Conservation (phyloP, 2,113 vertebrate genomes). For the Onychorhynchus coronatus region DNA sequence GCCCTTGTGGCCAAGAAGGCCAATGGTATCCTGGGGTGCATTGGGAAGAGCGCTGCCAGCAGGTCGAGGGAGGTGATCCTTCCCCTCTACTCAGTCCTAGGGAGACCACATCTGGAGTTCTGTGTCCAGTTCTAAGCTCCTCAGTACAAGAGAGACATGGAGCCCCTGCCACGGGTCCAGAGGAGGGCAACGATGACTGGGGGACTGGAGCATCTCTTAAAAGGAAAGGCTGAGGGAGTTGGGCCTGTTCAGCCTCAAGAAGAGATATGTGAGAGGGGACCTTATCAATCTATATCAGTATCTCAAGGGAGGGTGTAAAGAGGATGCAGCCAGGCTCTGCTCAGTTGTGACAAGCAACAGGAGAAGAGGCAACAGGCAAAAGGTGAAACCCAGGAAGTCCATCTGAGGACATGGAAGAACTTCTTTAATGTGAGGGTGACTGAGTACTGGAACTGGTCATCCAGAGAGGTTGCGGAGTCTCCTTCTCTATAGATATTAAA, state of each 20-base stretch:
- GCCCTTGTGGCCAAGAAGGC: not conserved
- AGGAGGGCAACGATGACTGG: not conserved
- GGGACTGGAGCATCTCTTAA: not conserved
- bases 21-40: not conserved
- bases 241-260: not conserved
- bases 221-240: not conserved
- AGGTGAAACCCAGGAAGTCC: not conserved
- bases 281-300: not conserved
- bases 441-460: not conserved
- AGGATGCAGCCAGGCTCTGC: not conserved
- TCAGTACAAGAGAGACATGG: not conserved
- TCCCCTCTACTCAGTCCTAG: not conserved
- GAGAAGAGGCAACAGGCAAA: not conserved
- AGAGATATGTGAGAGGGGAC: not conserved
- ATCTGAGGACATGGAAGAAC: not conserved
- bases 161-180: not conserved
- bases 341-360: not conserved
- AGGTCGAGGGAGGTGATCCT: not conserved
- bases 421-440: not conserved
- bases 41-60: not conserved
- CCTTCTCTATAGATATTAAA: not conserved
- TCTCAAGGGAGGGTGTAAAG: not conserved
- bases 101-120: not conserved
- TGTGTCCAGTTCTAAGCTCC: not conserved
- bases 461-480: not conserved